Conservation (phyloP, 2,888 invertebrate species). For the Sminthurides aquaticus region DNA sequence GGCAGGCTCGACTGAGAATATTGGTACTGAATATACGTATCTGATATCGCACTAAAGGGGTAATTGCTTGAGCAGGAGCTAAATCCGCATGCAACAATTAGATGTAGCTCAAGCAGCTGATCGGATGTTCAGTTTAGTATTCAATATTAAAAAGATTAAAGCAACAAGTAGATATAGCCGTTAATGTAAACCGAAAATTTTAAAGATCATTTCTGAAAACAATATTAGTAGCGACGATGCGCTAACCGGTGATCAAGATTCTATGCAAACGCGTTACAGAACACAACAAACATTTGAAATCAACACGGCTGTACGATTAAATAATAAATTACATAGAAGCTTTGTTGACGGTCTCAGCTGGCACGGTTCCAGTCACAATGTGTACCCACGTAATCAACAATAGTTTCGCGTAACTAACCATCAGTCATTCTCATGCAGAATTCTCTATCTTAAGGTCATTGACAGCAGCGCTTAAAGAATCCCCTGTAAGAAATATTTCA, state of each 20-base stretch:
- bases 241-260: no score
- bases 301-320: neutral
- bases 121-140: no score
- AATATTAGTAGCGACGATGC: no score
- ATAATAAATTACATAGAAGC: neutral
- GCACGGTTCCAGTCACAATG: neutral
- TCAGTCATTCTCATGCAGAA: conserved; percentile 16
- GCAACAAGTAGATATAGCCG: no score
- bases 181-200: no score
- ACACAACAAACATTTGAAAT: neutral
- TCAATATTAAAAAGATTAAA: no score
- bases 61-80: neutral
- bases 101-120: no score
- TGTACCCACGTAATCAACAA: neutral
- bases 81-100: no score
- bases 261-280: neutral
- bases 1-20: conserved; percentile 13
- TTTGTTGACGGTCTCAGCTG: neutral
- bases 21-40: no score
- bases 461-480: conserved; percentile 10
- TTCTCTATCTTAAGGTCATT: conserved; percentile 16
- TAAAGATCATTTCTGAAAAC: no score
- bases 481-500: conserved; percentile 1
- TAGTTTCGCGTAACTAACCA: neutral
- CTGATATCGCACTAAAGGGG: no score